Conservation (phyloP, 2,113 vertebrate species). For the Sialia sialis region DNA sequence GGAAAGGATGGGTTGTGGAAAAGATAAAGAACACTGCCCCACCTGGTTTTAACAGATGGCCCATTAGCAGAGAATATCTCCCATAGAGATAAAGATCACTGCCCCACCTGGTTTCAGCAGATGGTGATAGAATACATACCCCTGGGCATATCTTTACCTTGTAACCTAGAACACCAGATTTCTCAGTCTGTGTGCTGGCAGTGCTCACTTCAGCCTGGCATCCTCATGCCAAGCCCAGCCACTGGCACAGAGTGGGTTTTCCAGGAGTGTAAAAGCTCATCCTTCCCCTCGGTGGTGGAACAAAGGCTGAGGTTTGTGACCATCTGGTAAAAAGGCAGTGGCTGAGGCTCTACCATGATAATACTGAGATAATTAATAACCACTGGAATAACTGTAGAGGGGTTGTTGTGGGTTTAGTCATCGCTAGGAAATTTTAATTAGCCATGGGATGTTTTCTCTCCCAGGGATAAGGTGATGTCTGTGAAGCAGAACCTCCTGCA, state of each 20-base stretch:
- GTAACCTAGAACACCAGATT: background rate
- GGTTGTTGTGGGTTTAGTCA: background rate
- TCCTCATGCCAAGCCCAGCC: background rate
- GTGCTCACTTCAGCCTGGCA: fast-evolving
- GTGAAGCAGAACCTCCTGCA: background rate
- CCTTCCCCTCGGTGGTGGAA: fast-evolving
- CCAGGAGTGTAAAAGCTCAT: background rate
- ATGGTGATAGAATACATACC: too few relatives aligned
- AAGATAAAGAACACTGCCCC: too few relatives aligned
- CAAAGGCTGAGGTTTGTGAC: background rate
- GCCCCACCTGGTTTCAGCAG: too few relatives aligned
- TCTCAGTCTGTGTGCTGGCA: background rate
- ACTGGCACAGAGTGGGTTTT: fast-evolving
- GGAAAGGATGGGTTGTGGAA: too few relatives aligned
- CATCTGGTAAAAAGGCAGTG: background rate
- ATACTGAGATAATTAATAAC: background rate
- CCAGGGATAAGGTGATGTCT: fast-evolving
- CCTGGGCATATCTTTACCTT: too few relatives aligned
- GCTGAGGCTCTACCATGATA: background rate
- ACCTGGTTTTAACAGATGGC: too few relatives aligned
- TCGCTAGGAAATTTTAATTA: background rate
- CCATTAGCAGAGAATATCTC: too few relatives aligned
- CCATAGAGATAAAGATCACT: too few relatives aligned
- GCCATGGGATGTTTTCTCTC: background rate
- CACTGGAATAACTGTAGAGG: background rate